phyloP scores from a whole-genome alignment of 2,797 vertebrate genomes.

The Mormyrops boulengeri region DNA sequence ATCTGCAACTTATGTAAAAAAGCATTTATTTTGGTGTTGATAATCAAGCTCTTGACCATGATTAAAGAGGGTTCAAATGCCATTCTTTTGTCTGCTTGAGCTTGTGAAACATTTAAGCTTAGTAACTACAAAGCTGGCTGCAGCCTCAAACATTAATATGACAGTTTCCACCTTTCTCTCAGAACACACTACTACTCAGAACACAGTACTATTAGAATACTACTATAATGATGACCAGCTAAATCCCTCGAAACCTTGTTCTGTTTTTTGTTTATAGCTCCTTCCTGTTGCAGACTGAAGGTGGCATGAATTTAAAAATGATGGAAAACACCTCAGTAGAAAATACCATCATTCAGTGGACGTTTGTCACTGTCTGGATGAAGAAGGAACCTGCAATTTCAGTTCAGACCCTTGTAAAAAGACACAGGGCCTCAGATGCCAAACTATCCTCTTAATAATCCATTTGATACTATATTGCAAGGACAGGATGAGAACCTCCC shows the following conservation, averaged over 20 bases:
- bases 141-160: background rate
- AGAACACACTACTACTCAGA: background rate
- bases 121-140: background rate
- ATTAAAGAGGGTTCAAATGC: background rate
- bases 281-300: background rate
- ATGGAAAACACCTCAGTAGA: background rate
- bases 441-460: background rate
- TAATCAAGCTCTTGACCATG: background rate
- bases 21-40: background rate
- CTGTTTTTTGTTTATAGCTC: background rate
- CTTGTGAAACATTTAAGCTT: background rate
- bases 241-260: background rate
- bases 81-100: background rate
- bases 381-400: background rate
- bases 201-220: background rate
- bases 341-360: background rate
- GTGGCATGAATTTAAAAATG: background rate
- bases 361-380: background rate
- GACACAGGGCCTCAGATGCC: background rate
- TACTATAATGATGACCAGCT: background rate
- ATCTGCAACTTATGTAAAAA: background rate
- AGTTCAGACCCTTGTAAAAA: background rate
- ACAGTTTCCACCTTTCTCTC: background rate
- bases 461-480: background rate
- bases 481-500: background rate